These are phyloP conservation scores for Chaenodraco wilsoni DNA, from an alignment of 2,797 vertebrate genomes.

Conservation along the genomic window DNA sequence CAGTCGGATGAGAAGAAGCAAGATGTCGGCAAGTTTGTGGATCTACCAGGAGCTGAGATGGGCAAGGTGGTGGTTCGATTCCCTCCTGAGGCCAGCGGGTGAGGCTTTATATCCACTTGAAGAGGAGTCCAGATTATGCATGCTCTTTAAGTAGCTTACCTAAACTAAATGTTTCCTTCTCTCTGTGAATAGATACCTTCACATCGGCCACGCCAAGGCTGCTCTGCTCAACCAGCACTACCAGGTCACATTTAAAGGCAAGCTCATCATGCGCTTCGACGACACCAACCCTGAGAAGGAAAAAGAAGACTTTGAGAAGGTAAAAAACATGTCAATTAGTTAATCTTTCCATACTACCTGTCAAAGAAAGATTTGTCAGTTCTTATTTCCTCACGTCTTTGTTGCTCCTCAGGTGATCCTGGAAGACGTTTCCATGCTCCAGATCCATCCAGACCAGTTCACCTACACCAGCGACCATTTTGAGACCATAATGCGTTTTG, in stretches of 20 bases:
- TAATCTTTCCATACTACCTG: neutral
- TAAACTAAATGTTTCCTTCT: neutral
- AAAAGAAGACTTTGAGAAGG: conserved; percentile 99
- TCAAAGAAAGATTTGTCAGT: neutral
- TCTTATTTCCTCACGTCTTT: neutral
- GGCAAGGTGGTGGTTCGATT: conserved; percentile 98
- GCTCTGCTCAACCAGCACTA: conserved; percentile 99
- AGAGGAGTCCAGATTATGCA: neutral
- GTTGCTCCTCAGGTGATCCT: conserved; percentile 90
- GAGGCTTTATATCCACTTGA: conserved; percentile 64
- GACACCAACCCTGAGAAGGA: conserved; percentile 99
- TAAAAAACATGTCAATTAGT: conserved; percentile 53
- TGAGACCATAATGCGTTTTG: conserved; percentile 88
- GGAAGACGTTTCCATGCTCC: conserved; percentile 96
- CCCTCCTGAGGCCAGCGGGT: conserved; percentile 98
- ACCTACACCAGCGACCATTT: conserved; percentile 99
- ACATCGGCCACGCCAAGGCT: conserved; percentile 98
- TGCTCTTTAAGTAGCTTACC: neutral
- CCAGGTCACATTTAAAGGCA: conserved; percentile 96
- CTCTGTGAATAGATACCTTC: conserved; percentile 87
- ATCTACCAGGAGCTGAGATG: conserved; percentile 96
- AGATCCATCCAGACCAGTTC: conserved; percentile 97
- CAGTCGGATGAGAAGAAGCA: conserved; percentile 91
- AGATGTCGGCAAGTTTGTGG: conserved; percentile 96
- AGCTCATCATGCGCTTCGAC: conserved; percentile 99